A percentile compares a stretch with the other conserved stretches of the same genome.
Conservation (phyloP, 2,113 vertebrate genomes). For the Butorides virescens region DNA sequence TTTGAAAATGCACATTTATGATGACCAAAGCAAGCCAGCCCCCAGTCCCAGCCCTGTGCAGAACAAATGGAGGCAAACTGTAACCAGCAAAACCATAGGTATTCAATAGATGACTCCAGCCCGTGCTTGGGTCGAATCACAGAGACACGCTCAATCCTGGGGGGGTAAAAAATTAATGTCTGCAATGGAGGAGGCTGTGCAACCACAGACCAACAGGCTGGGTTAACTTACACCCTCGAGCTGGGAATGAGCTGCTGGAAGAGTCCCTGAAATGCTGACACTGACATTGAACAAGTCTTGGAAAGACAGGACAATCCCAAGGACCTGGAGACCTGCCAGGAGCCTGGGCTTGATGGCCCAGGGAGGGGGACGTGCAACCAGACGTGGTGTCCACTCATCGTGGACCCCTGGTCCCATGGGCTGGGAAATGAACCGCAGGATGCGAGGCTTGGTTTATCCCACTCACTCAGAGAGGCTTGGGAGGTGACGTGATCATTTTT, state of each 20-base stretch:
- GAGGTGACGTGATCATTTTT: neutral
- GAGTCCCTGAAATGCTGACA: neutral
- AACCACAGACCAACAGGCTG: fast-evolving
- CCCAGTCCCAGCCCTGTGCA: neutral
- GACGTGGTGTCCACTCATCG: neutral
- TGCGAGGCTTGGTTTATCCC: neutral
- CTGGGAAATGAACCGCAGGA: neutral
- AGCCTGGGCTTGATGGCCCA: neutral
- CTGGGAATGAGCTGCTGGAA: neutral
- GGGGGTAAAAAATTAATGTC: neutral
- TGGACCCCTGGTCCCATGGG: neutral
- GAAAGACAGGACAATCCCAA: neutral
- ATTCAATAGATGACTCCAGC: neutral
- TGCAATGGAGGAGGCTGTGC: neutral
- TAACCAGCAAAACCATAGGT: neutral
- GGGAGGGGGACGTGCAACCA: neutral
- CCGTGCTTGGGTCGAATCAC: neutral
- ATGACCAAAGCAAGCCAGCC: neutral
- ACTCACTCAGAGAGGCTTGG: neutral
- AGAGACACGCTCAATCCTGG: neutral
- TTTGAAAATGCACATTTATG: neutral
- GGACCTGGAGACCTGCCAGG: neutral
- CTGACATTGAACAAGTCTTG: neutral
- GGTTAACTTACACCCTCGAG: neutral
- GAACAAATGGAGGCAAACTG: neutral